phyloP scores from a whole-genome alignment of 2,113 vertebrate genomes.

The Oncorhynchus masou region DNA sequence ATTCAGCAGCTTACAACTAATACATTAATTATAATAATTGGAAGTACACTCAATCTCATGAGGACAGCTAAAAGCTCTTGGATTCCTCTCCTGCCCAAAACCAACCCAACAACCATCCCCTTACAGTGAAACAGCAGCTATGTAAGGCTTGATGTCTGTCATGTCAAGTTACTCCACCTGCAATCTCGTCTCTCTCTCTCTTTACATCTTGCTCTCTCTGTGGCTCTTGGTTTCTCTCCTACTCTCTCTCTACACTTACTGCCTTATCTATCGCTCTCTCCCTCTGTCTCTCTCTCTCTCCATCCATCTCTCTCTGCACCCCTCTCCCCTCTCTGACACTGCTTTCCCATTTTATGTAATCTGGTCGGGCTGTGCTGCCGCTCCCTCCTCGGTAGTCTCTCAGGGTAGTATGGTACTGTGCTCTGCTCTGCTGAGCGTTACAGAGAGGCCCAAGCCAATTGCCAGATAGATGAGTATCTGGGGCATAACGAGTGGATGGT shows the following conservation, averaged over 20 bases:
- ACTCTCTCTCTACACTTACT: background rate
- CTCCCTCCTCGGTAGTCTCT: background rate
- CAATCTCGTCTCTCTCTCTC: background rate
- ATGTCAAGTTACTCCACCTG: slow-evolving; percentile 7
- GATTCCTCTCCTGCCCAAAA: slow-evolving; percentile 6
- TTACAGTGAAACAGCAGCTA: slow-evolving; percentile 1
- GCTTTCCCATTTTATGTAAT: background rate
- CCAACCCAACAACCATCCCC: slow-evolving; percentile 3
- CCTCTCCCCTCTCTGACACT: background rate
- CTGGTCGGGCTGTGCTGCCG: background rate
- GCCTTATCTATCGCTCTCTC: background rate
- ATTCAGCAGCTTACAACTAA: slow-evolving; percentile 4
- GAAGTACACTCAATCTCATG: background rate
- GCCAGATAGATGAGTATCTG: slow-evolving; percentile 34
- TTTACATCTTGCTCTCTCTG: slow-evolving; percentile 3
- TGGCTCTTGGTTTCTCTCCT: background rate
- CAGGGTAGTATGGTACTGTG: slow-evolving; percentile 20
- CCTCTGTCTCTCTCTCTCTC: background rate
- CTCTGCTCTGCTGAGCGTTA: background rate
- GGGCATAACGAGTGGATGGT: slow-evolving; percentile 49
- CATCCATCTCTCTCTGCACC: background rate
- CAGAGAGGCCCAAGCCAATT: slow-evolving; percentile 9
- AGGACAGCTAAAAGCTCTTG: slow-evolving; percentile 23
- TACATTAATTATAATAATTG: slow-evolving; percentile 4
- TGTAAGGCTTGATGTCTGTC: background rate